Conservation (phyloP, 2,797 vertebrate species). For the Peromyscus attwateri region DNA sequence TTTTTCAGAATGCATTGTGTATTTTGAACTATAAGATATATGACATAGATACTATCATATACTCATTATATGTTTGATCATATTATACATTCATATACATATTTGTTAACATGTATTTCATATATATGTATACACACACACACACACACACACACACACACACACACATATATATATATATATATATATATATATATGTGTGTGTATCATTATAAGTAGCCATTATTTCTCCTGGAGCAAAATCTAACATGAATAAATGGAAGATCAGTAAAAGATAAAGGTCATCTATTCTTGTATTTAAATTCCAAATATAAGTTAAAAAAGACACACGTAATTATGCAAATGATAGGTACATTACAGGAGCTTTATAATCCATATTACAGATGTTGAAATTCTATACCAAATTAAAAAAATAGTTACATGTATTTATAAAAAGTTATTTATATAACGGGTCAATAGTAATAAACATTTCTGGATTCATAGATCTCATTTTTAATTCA, state of each 20-base stretch:
- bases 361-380: background rate
- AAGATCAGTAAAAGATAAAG: background rate
- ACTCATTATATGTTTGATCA: background rate
- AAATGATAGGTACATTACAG: background rate
- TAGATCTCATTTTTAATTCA: slow-evolving; percentile 31
- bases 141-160: too few relatives aligned
- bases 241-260: slow-evolving; percentile 41
- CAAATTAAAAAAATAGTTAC: slow-evolving; percentile 1
- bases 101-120: background rate
- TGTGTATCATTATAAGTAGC: background rate
- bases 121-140: background rate
- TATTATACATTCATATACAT: background rate
- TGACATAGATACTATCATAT: background rate
- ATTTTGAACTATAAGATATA: background rate
- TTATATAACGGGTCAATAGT: background rate
- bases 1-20: background rate
- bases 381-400: background rate
- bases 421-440: background rate
- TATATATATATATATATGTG: background rate
- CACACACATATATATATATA: too few relatives aligned
- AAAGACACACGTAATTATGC: background rate
- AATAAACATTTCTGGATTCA: slow-evolving; percentile 25
- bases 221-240: background rate
- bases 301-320: background rate
- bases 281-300: background rate